A percentile compares a stretch with the other conserved stretches of the same genome.
These are phyloP conservation scores for Polydesmus complanatus DNA, from an alignment of 2,888 invertebrate species.

Conservation along the genomic window DNA sequence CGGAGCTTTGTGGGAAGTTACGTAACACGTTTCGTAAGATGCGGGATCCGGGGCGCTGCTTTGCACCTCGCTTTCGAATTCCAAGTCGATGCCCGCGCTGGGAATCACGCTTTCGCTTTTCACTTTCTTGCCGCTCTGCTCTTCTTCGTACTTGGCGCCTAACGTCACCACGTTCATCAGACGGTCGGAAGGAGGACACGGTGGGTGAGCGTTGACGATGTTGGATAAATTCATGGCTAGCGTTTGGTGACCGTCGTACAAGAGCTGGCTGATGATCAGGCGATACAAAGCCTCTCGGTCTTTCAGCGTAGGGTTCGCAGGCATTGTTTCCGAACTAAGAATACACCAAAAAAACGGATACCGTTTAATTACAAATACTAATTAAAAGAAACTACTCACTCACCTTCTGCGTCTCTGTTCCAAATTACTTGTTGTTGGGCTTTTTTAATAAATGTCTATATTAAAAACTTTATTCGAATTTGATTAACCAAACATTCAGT, in stretches of 20 bases:
- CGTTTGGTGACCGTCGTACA: slow-evolving; percentile 93
- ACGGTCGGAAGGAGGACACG: slow-evolving; percentile 91
- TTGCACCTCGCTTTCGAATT: slow-evolving; percentile 90
- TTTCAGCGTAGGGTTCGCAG: neutral
- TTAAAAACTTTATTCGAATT: too few relatives aligned
- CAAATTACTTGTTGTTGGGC: too few relatives aligned
- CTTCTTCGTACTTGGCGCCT: slow-evolving; percentile 69
- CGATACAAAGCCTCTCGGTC: neutral
- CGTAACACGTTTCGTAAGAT: slow-evolving; percentile 95
- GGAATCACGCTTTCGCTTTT: slow-evolving; percentile 25
- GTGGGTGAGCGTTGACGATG: slow-evolving; percentile 76
- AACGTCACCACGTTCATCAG: slow-evolving; percentile 70
- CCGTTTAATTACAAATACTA: too few relatives aligned
- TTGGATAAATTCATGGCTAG: slow-evolving; percentile 72
- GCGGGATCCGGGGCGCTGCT: slow-evolving; percentile 91
- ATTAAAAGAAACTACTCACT: too few relatives aligned
- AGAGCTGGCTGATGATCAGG: slow-evolving; percentile 61
- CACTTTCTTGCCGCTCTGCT: slow-evolving; percentile 7
- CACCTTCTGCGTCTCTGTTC: too few relatives aligned
- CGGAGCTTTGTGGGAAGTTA: slow-evolving; percentile 87
- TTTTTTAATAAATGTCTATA: too few relatives aligned
- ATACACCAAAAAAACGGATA: too few relatives aligned
- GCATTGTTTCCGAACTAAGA: neutral
- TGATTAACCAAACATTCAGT: too few relatives aligned
- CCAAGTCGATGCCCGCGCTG: slow-evolving; percentile 64